Evolutionary conservation across 37 sponge, comb jelly and placozoan genomes (phyloP), one percentile per base, ranked within the genome.

Genomic region (Bolinopsis microptera): DNA sequence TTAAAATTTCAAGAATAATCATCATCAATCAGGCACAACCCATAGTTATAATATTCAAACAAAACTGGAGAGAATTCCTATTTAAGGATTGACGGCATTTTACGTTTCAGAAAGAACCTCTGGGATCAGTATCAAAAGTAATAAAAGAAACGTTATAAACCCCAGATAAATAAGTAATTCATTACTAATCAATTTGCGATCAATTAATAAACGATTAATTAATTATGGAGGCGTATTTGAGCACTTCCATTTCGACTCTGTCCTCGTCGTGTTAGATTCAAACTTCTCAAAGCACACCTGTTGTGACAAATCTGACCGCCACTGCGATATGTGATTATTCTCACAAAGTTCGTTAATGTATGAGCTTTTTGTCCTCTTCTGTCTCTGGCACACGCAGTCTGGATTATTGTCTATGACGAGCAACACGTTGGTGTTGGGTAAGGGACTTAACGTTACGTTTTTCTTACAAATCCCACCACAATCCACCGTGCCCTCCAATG

Each of bases 351-450:
- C 61, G 0, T n/a, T 39, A 28, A 86, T 36, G 61, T 40, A 40
- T 0, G 34, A 25, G 30, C 23, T 21, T 38, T 26, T 39, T n/a
- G 90, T 86, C 48, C 90, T 40, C n/a, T 41, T 41, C 26, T 33
- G 1, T 27, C 36, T 41, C 90, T 8, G 61, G 39, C 90, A 86
- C 27, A 86, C 90, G 61, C 90, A 86, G 61, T 86, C 90, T 38
- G 25, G 40, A 38, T 86, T 86, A 39, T 86, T 86, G 90, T 86
- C 90, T 0, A 86, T 40, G n/a, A 86, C 24, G 61, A 86, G 41
- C 61, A 86, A 48, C 40, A 86, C 90, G 61, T 86, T 86, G 90
- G 61, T 33, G 5, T 27, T 21, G 13, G 90, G 90, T 0, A 86
- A 48, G 0, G 90, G 90, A 24, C 30, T 41, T 22, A 86, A 33